These are phyloP conservation scores for Cololabis saira DNA, from an alignment of 2,113 vertebrate species.

Conservation along the genomic window DNA sequence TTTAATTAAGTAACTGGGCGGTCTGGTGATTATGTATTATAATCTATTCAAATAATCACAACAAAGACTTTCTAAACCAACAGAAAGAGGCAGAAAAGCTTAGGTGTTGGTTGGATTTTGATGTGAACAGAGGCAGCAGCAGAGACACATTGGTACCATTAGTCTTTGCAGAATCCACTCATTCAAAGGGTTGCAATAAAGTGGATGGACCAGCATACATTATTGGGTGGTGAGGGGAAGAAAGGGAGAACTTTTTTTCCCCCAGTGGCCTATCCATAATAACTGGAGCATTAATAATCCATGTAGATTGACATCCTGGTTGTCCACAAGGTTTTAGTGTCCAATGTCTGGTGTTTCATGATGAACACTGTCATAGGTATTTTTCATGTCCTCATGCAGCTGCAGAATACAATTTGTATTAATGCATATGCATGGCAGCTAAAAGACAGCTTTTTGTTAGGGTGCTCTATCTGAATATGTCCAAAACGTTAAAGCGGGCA, in stretches of 20 bases:
- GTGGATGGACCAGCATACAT: conserved; percentile 14
- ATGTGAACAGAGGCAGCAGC: conserved; percentile 30
- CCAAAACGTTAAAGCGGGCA: too few relatives aligned
- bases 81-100: conserved; percentile 33
- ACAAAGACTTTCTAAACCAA: conserved; percentile 47
- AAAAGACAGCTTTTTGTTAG: neutral
- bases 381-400: conserved; percentile 4
- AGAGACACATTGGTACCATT: conserved; percentile 32
- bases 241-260: conserved; percentile 2
- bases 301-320: conserved; percentile 6
- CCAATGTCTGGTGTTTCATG: neutral
- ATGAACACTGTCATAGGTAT: too few relatives aligned
- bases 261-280: neutral
- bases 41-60: conserved; percentile 61
- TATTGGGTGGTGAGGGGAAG: neutral
- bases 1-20: conserved; percentile 63
- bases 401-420: neutral
- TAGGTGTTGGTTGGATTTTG: conserved; percentile 32
- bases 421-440: neutral
- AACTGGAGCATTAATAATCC: conserved; percentile 25
- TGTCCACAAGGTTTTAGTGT: conserved; percentile 1
- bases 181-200: neutral
- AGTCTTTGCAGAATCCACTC: conserved; percentile 12
- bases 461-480: too few relatives aligned
- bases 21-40: conserved; percentile 66